phyloP scores from a whole-genome alignment of 2,888 invertebrate genomes.

The Anticlea derivata region DNA sequence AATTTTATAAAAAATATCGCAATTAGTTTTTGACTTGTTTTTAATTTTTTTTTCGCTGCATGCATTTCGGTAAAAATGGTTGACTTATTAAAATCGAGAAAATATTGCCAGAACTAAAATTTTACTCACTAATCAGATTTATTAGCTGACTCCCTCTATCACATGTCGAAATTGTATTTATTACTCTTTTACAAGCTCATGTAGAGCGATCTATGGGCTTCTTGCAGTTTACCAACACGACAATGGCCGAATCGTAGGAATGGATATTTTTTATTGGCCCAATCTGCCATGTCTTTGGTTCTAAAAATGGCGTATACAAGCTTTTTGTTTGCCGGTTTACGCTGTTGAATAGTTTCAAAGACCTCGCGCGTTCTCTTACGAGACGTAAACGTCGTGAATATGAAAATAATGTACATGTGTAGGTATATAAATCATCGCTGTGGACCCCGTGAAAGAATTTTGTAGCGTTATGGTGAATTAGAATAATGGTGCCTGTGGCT shows the following conservation, averaged over 20 bases:
- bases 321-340: conserved; percentile 85
- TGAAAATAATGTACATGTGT: conserved; percentile 83
- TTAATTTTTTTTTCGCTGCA: no score
- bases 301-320: conserved; percentile 86
- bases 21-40: no score
- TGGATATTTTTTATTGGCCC: conserved; percentile 83
- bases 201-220: conserved; percentile 82
- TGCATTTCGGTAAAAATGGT: no score
- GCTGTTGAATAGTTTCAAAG: conserved; percentile 78
- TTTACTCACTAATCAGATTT: conserved; percentile 44
- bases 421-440: conserved; percentile 78
- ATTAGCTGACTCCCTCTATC: conserved; percentile 78
- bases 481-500: conserved; percentile 83
- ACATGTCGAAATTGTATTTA: conserved; percentile 79
- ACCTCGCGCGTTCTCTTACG: conserved; percentile 68
- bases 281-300: conserved; percentile 84
- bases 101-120: conserved; percentile 60
- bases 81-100: not conserved
- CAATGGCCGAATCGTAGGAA: conserved; percentile 82
- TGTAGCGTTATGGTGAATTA: conserved; percentile 83
- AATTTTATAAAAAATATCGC: no score
- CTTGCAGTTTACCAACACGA: conserved; percentile 84
- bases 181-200: conserved; percentile 81
- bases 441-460: conserved; percentile 77
- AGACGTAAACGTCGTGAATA: conserved; percentile 78